phyloP scores from a whole-genome alignment of 2,888 invertebrate species.

The Morinoia aosen region DNA sequence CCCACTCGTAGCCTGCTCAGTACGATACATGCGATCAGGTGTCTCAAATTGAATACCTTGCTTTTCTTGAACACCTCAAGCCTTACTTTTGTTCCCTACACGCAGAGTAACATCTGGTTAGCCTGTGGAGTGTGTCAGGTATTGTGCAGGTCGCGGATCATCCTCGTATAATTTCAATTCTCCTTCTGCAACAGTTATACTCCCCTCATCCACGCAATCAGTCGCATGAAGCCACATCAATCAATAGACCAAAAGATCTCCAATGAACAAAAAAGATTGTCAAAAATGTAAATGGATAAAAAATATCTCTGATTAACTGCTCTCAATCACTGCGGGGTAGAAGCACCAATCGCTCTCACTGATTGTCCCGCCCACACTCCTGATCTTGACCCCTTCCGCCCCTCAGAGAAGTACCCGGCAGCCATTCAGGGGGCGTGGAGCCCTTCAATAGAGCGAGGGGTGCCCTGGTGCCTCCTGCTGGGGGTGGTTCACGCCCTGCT shows the following conservation, averaged over 20 bases:
- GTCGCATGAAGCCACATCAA: background rate
- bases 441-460: background rate
- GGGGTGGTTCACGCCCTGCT: background rate
- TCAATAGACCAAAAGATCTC: background rate
- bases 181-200: no score
- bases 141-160: no score
- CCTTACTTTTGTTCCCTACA: no score
- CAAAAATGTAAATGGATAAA: background rate
- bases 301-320: background rate
- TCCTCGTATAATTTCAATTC: no score
- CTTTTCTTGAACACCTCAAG: no score
- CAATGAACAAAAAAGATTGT: no score
- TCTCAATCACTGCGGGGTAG: background rate
- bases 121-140: no score
- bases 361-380: background rate
- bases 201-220: background rate
- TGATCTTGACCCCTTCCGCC: background rate
- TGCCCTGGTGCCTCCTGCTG: background rate
- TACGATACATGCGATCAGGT: no score
- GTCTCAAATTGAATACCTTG: no score
- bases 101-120: no score
- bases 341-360: background rate
- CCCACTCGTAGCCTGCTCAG: no score
- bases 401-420: constrained; percentile 59
- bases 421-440: constrained; percentile 56